Percentiles rank a stretch among this genome's conserved stretches.
These are phyloP conservation scores for Xylota segnis DNA, from an alignment of 2,888 invertebrate species.

Conservation along the genomic window DNA sequence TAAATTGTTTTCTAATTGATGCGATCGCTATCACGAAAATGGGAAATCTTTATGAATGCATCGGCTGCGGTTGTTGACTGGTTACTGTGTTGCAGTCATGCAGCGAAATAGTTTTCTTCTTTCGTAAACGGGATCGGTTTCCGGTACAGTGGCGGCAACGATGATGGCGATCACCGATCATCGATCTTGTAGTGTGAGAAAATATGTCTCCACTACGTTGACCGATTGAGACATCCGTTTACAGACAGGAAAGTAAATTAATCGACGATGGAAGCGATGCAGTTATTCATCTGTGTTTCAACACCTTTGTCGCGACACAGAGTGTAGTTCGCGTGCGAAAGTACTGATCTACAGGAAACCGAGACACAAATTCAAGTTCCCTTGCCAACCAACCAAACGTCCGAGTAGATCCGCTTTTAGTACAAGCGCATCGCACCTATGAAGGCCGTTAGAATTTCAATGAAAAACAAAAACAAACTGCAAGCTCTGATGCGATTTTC, in stretches of 20 bases:
- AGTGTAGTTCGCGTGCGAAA: conserved; percentile 52
- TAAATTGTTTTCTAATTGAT: conserved; percentile 77
- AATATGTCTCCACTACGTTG: conserved; percentile 45
- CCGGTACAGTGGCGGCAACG: conserved; percentile 58
- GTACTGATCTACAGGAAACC: conserved; percentile 51
- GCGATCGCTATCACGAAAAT: conserved; percentile 71
- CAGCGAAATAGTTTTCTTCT: conserved; percentile 55
- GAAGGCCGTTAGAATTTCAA: conserved; percentile 37
- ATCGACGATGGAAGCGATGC: conserved; percentile 38
- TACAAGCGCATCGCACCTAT: conserved; percentile 1
- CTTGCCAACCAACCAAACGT: conserved; percentile 26
- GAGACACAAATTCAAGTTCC: conserved; percentile 51
- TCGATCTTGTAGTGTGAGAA: conserved; percentile 68
- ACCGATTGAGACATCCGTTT: conserved; percentile 74
- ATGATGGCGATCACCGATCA: conserved; percentile 33
- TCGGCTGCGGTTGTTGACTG: conserved; percentile 10
- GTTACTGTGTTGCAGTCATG: conserved; percentile 15
- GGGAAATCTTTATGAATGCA: conserved; percentile 66
- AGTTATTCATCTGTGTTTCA: conserved; percentile 46
- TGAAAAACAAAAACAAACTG: conserved; percentile 21
- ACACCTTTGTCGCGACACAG: conserved; percentile 29
- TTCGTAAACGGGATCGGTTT: conserved; percentile 75
- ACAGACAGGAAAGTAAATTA: conserved; percentile 63
- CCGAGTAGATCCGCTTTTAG: conserved; percentile 58
- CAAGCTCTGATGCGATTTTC: conserved; percentile 64